Base-by-base conservation (phyloP, 2,113 vertebrate genomes). In the Mormyrus iriodes region DNA sequence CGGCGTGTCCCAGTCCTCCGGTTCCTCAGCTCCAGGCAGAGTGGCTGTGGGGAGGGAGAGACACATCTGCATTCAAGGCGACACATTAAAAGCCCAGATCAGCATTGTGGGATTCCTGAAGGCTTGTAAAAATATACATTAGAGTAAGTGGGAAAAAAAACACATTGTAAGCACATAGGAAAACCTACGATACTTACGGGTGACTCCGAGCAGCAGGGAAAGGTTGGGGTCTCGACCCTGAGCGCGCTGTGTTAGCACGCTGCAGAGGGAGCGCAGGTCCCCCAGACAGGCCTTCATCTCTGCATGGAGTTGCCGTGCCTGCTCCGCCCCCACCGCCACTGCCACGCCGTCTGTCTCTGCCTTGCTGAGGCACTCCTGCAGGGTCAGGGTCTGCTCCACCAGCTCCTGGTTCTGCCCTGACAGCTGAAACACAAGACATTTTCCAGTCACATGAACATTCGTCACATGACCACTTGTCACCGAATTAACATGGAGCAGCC, bases 181-280 rank as follows among this genome's bases (percentile, higher is more conserved):
- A 39, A 31, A 24, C 31, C 42, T 9, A 53, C 0, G 31, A 52
- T 3, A 44, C 97, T 98, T 92, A 99, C 98, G 95, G 79, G 94
- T 95, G 95, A 99, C 97, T 31, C 98, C 98, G 1, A 99, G 96
- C 91, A 99, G 96, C 93, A 99, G 94, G 27, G 98, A 99, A 86
- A 99, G 96, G 94, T 99, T 99, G 91, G 98, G 98, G 92, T 99
- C 96, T 21, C 96, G 96, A 55, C 98, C 98, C 93, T 98, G 98
- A 13, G 97, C 96, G 88, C 97, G 96, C 92, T 99, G 98, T 39
- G 97, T 99, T 91, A 99, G 96, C 5, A 99, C 96, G 93, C 97
- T 98, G 94, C 96, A 99, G 91, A 99, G 95, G 42, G 97, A 97
- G 90, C 97, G 97, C 61, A 99, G 91, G 90, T 99, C 98, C 87